Conservation (phyloP, 2,888 invertebrate genomes). For the Caradrina kadenii region DNA sequence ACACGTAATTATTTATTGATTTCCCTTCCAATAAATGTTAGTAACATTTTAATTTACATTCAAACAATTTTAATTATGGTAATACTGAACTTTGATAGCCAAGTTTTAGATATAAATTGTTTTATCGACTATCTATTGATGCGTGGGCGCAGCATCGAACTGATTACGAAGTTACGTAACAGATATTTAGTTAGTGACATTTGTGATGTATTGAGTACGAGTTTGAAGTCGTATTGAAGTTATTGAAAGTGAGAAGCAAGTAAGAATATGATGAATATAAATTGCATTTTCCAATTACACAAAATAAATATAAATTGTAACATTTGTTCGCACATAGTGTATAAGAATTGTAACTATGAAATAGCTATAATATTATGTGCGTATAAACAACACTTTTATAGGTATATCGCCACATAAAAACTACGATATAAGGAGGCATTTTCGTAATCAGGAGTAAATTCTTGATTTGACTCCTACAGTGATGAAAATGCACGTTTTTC, state of each 20-base stretch:
- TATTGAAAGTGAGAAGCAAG: background rate
- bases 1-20: slow-evolving; percentile 60
- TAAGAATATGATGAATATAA: background rate
- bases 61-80: slow-evolving; percentile 63
- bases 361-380: background rate
- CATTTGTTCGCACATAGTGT: background rate
- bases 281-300: background rate
- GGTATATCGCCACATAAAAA: too few relatives aligned
- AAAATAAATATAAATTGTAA: background rate
- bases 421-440: too few relatives aligned
- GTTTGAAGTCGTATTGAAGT: slow-evolving; percentile 20
- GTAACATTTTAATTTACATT: slow-evolving; percentile 66
- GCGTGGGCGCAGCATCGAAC: slow-evolving; percentile 62
- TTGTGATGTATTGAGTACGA: slow-evolving; percentile 53
- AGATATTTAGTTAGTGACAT: slow-evolving; percentile 58
- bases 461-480: too few relatives aligned
- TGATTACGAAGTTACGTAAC: slow-evolving; percentile 57
- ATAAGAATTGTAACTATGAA: background rate
- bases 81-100: slow-evolving; percentile 58
- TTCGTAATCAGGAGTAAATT: too few relatives aligned
- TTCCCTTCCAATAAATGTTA: slow-evolving; percentile 50
- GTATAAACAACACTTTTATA: background rate
- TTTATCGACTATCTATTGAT: slow-evolving; percentile 64
- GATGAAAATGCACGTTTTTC: too few relatives aligned
- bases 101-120: slow-evolving; percentile 67